Percentiles rank a stretch among this genome's conserved stretches.
phyloP scores from a whole-genome alignment of 2,797 vertebrate species.

The Syngnathus rostellatus region DNA sequence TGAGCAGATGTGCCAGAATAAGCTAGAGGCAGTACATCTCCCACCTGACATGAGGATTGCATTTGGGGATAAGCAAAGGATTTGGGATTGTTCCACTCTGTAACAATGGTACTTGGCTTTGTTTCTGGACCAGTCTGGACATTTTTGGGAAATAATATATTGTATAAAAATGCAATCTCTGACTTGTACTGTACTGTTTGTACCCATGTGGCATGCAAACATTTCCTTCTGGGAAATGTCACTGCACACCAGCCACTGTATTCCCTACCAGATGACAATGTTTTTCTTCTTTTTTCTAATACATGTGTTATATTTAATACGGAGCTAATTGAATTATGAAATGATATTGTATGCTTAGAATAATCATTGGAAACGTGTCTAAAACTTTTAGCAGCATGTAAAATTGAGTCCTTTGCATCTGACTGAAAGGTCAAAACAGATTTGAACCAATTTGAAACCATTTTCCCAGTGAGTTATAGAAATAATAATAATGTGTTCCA shows the following conservation, averaged over 20 bases:
- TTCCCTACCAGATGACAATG: background rate
- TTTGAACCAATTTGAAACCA: too few species aligned
- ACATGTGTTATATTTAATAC: background rate
- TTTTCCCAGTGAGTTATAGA: too few species aligned
- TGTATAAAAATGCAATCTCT: background rate
- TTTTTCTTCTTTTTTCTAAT: background rate
- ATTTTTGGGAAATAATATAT: background rate
- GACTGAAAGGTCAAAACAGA: too few species aligned
- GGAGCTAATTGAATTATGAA: background rate
- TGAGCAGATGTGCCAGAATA: slow-evolving; percentile 8
- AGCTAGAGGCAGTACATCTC: slow-evolving; percentile 14
- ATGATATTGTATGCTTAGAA: background rate
- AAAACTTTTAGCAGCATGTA: background rate
- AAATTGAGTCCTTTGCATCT: too few species aligned
- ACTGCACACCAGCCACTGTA: background rate
- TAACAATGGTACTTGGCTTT: slow-evolving; percentile 17
- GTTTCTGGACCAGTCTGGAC: slow-evolving; percentile 8
- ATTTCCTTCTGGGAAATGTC: background rate
- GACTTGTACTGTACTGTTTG: background rate
- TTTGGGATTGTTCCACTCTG: slow-evolving; percentile 20
- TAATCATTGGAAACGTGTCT: background rate
- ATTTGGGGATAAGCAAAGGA: slow-evolving; percentile 14
- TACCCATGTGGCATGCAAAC: background rate
- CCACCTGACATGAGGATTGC: slow-evolving; percentile 21
- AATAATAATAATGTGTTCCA: too few species aligned